Percentiles rank a stretch among this genome's conserved stretches.
Evolutionary conservation across 2,888 invertebrate species (phyloP).

Genomic region (Cyaniris semiargus): DNA sequence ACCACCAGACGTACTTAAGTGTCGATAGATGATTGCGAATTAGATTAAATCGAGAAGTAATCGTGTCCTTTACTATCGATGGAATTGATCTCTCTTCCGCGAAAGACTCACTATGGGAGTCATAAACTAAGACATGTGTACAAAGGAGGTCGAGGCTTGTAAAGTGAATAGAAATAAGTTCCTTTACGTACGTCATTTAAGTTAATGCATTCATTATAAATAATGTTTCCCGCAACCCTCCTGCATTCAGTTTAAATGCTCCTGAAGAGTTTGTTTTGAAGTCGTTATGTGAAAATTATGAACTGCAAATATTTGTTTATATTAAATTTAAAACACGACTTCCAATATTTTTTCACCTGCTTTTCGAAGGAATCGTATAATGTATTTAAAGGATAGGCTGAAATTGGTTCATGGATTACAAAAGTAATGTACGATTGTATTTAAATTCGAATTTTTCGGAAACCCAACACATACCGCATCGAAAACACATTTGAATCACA

Average conservation of each 20-base stretch:
- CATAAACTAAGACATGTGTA: conserved; percentile 66
- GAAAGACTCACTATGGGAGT: conserved; percentile 61
- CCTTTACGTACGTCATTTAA: conserved; percentile 50
- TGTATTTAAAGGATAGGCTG: not conserved
- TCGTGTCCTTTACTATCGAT: conserved; percentile 61
- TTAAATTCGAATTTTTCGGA: conserved; percentile 9
- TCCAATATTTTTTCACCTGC: not conserved
- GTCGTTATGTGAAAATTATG: conserved; percentile 1
- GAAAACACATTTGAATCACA: conserved; percentile 18
- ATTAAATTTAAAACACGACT: not conserved
- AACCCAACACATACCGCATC: conserved; percentile 5
- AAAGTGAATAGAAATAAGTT: conserved; percentile 45
- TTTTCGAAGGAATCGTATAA: not conserved
- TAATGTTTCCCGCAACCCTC: not conserved
- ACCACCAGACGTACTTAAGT: conserved; percentile 42
- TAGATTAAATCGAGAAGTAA: conserved; percentile 59
- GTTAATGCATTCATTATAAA: conserved; percentile 25
- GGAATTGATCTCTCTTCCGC: conserved; percentile 63
- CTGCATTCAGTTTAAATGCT: not conserved
- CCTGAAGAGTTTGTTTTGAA: conserved; percentile 12
- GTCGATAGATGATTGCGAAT: conserved; percentile 65
- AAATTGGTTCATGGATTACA: not conserved
- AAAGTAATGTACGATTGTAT: conserved; percentile 18
- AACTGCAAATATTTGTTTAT: not conserved
- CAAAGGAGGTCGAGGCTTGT: conserved; percentile 62